Evolutionary conservation across 1,140 invertebrate species (phyloP).

Genomic region (Meloidogyne floridensis): DNA sequence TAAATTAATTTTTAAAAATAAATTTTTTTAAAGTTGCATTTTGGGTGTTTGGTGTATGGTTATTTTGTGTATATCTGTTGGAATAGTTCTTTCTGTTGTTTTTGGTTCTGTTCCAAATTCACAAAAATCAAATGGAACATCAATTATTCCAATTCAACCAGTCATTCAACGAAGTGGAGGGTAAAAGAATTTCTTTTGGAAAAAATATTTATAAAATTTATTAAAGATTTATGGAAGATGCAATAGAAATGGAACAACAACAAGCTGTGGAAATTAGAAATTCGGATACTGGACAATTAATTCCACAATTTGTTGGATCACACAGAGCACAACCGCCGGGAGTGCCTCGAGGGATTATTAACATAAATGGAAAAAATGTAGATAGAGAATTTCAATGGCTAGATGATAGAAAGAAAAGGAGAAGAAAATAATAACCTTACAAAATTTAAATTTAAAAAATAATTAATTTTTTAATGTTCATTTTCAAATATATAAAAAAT

Average conservation of each 20-base stretch:
- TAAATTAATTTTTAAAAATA: neutral
- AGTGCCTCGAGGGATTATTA: neutral
- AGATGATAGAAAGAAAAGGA: neutral
- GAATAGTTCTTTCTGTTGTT: conserved; percentile 39
- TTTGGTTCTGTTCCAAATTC: conserved; percentile 2
- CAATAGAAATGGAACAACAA: conserved; percentile 4
- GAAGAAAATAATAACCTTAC: neutral
- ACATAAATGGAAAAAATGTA: neutral
- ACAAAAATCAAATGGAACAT: conserved; percentile 4
- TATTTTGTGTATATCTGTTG: conserved; percentile 39
- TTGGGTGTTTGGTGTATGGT: conserved; percentile 41
- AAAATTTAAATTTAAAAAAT: neutral
- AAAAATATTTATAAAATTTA: neutral
- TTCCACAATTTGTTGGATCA: neutral
- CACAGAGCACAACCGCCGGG: neutral
- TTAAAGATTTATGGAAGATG: conserved; percentile 3
- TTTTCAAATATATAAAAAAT: no score
- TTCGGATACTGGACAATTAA: neutral
- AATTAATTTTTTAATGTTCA: no score
- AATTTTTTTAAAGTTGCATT: conserved; percentile 26
- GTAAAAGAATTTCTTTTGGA: neutral
- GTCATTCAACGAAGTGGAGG: neutral
- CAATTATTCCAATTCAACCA: conserved; percentile 4
- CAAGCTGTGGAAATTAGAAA: neutral
- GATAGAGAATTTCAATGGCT: conserved; percentile 4